Percentiles rank a stretch among this genome's conserved stretches.
Conservation (phyloP, 2,113 vertebrate species). For the Leptocoma aspasia region DNA sequence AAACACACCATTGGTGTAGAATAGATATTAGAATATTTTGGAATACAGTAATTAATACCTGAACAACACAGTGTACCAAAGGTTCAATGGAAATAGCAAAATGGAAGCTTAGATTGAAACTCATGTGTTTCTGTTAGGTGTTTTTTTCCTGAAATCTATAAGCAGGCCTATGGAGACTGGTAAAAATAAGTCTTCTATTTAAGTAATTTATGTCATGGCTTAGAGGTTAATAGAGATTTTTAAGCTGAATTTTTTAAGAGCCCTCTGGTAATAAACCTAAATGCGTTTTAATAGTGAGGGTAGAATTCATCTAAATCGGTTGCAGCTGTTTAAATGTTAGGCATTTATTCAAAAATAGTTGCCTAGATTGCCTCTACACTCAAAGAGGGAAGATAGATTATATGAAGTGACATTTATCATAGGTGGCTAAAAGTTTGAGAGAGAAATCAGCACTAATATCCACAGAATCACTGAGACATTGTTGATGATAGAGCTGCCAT, state of each 20-base stretch:
- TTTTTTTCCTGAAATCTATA: not conserved
- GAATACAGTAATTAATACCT: not conserved
- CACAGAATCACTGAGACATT: not conserved
- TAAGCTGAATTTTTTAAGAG: not conserved
- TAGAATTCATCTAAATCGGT: not conserved
- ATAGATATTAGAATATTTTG: not conserved
- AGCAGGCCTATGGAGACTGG: not conserved
- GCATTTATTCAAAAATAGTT: not conserved
- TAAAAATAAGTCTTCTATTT: not conserved
- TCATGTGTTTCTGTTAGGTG: not conserved
- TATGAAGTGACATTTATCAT: not conserved
- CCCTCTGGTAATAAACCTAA: not conserved
- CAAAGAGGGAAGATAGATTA: not conserved
- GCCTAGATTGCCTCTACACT: not conserved
- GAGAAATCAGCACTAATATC: not conserved
- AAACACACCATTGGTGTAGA: not conserved
- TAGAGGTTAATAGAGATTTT: constrained; percentile 14
- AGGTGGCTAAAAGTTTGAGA: not conserved
- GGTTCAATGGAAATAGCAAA: not conserved
- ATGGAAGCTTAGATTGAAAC: not conserved
- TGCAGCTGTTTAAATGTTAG: not conserved
- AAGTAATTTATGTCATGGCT: not conserved
- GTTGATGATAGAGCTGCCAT: not conserved
- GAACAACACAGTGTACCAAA: not conserved
- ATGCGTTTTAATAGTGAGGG: not conserved